Base-by-base conservation (phyloP, 2,797 vertebrate species). In the Helicolenus hilgendorfi region DNA sequence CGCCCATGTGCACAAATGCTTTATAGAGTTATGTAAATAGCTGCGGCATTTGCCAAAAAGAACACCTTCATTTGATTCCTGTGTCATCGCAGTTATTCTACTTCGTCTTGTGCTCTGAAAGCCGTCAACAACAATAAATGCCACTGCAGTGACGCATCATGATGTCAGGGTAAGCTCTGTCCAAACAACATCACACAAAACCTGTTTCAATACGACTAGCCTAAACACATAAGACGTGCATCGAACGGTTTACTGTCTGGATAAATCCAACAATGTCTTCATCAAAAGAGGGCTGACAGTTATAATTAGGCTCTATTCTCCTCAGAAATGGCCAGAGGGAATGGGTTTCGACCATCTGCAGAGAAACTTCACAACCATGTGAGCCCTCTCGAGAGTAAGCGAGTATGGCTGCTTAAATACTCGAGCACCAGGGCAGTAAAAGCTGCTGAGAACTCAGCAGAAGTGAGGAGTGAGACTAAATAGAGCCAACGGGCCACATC, bases 401-500 rank as follows among this genome's bases (percentile, higher is more conserved):
- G 85, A 95, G 93, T 89, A 89, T 72, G 90, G 93, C 93, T 79
- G 77, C 81, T 87, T 90, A 71, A 94, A 96, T 96, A 95, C 96
- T 89, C 86, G 90, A 84, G 93, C 92, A 91, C 87, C 88, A 7
- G 64, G 70, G 79, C 85, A 86, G 92, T 87, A 91, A 94, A 89
- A 91, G 89, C 89, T 84, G 85, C 87, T 77, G 92, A 91, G 87
- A 92, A 86, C 77, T 94, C 95, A 92, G 95, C 94, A 94, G 89
- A 96, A 95, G 96, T 95, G 93, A 94, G 69, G 95, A 92, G 94
- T 5, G 35, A 35, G 65, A 89, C 97, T 96, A 96, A 97, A 97
- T 93, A 93, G 89, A 92, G 97, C 35, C 84, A 89, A 79, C 84
- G 70, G 76, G 89, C 90, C 88, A 81, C 90, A 92, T 85, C 88